A percentile compares a stretch with the other conserved stretches of the same genome.
Conservation (phyloP, 2,797 vertebrate species). For the Typhlichthys eigenmanni region DNA sequence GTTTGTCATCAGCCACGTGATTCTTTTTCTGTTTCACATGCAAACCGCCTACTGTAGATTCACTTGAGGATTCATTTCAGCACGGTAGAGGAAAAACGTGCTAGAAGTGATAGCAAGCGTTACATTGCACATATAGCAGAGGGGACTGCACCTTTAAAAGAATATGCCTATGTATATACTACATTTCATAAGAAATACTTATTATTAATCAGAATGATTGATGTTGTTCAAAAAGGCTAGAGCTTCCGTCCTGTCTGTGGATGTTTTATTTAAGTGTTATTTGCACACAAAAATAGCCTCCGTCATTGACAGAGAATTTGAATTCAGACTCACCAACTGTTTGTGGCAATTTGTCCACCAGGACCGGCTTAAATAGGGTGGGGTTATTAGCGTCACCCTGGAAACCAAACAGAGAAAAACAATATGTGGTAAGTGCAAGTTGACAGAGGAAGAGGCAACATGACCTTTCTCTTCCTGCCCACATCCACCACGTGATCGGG, state of each 20-base stretch:
- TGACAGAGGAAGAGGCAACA: slow-evolving; percentile 6
- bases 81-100: too few species aligned
- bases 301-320: neutral
- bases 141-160: too few species aligned
- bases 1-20: slow-evolving; percentile 36
- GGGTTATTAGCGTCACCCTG: slow-evolving; percentile 81
- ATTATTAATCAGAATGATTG: too few species aligned
- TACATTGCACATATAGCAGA: too few species aligned
- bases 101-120: too few species aligned
- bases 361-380: slow-evolving; percentile 50
- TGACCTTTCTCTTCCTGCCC: neutral
- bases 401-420: slow-evolving; percentile 63
- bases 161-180: too few species aligned
- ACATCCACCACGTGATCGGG: too few species aligned
- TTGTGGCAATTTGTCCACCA: slow-evolving; percentile 71
- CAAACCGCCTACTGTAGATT: too few species aligned
- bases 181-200: too few species aligned
- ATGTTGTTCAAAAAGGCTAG: too few species aligned
- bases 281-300: slow-evolving; percentile 18
- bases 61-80: too few species aligned
- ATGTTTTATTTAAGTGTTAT: slow-evolving; percentile 14
- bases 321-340: slow-evolving; percentile 86
- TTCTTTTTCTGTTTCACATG: neutral
- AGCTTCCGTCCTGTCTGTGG: slow-evolving; percentile 12
- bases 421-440: slow-evolving; percentile 28